Base-by-base conservation (phyloP, 2,888 invertebrate genomes). In the Polyommatus icarus region DNA sequence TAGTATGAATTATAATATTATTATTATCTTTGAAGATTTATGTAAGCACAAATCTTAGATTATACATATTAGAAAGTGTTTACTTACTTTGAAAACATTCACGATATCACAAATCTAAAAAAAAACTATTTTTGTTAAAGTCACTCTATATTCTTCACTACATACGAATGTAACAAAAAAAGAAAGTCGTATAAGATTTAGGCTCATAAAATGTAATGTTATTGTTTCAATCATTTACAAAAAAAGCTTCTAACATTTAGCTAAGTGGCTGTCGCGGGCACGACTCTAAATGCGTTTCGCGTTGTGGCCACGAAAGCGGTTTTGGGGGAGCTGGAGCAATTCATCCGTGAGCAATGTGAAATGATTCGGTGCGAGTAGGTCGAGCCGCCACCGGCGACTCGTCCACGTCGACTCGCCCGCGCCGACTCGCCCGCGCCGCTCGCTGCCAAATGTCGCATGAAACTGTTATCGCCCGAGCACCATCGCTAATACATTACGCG, bases 401-500 rank as follows among this genome's bases (percentile, higher is more conserved):
- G 54, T 29, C 29, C 29, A 5, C 29, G 8, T 20, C 10, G 57
- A 50, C 59, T 57, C 20, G 59, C 67, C 29, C 15, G 15, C 67
- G 67, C 54, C 54, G 54, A 46, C 61, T 59, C 24, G 61, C 67
- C 29, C 29, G 15, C 67, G 67, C 29, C 67, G 72, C 40, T 40
- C 40, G 8, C 20, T 72, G 72, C 72, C 72, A 72, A 72, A 71
- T 71, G 71, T 72, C 36, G 36, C 72, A 72, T 72, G 72, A 72
- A 40, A 72, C 72, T 72, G 72, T 72, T 72, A 72, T 72, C 40
- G 72, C 24, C 20, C 36, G 40, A 72, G 40, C 20, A 40, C 36
- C 72, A 72, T 72, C 72, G 40, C 40, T 12, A 72, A 71, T 72
- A 72, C 72, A 72, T 72, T 72, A 72, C 40, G 40, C 72, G 72